Conservation (phyloP, 30 jellyfish, hydroid and myxozoan genomes). For the Cassiopea andromeda region DNA sequence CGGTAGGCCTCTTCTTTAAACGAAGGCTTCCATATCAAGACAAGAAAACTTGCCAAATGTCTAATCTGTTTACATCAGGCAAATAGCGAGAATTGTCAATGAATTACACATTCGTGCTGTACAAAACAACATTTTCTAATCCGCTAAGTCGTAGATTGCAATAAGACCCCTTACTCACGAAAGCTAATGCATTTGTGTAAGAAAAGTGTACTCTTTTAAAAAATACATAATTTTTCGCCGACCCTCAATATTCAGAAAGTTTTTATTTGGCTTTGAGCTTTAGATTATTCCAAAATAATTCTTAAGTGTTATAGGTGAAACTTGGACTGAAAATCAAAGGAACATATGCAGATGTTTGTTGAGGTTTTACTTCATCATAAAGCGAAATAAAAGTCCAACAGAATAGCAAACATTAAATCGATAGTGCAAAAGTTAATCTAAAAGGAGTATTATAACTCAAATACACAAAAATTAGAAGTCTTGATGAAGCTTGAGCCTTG, state of each 20-base stretch:
- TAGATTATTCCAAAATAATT: no score
- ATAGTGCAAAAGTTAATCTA: no score
- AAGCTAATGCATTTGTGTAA: neutral
- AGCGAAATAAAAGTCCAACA: no score
- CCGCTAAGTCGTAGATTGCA: neutral
- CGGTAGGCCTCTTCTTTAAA: neutral
- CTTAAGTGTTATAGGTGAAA: no score
- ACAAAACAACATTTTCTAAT: neutral
- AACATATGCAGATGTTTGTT: no score
- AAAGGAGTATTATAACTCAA: no score
- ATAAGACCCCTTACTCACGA: neutral
- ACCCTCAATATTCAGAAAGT: neutral
- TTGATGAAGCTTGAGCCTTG: no score
- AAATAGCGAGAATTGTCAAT: neutral
- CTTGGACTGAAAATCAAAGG: no score
- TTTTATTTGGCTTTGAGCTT: neutral
- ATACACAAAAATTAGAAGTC: no score
- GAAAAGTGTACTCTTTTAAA: neutral
- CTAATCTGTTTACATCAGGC: neutral
- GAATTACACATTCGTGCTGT: neutral
- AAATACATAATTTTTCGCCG: neutral
- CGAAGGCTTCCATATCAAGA: conserved; percentile 2
- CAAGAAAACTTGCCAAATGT: neutral
- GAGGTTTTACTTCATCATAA: no score
- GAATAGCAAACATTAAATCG: no score